Evolutionary conservation across 35 echinoderm and acorn worm genomes (phyloP).

Genomic region (Acanthaster planci): DNA sequence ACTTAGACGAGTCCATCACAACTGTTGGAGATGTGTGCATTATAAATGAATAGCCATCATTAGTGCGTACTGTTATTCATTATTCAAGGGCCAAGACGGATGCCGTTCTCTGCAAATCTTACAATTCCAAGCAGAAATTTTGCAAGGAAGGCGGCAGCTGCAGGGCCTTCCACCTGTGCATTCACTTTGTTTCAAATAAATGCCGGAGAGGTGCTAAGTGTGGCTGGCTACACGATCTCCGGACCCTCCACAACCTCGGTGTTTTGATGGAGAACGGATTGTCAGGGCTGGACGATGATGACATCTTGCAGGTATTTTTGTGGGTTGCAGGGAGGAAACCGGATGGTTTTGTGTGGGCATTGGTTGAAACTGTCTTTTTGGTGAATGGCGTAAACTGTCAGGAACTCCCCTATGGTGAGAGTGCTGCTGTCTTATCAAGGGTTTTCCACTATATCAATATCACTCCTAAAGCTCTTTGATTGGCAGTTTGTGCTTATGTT

Average conservation of each 20-base stretch:
- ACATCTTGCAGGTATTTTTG: not conserved
- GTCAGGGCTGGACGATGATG: not conserved
- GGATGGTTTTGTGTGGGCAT: not conserved
- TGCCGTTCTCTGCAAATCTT: not conserved
- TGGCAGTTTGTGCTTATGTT: too few species aligned
- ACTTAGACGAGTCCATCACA: not conserved
- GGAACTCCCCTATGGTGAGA: not conserved
- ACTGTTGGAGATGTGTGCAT: not conserved
- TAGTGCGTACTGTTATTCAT: too few species aligned
- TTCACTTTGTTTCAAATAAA: not conserved
- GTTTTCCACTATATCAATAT: not conserved
- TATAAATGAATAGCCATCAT: too few species aligned
- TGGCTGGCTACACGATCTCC: not conserved
- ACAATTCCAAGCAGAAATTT: not conserved
- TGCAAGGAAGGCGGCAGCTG: not conserved
- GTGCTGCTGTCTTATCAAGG: not conserved
- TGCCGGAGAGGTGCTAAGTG: not conserved
- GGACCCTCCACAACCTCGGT: not conserved
- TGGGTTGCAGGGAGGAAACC: not conserved
- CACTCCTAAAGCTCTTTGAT: not conserved
- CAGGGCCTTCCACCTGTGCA: not conserved
- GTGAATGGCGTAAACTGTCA: not conserved
- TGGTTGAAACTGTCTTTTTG: not conserved
- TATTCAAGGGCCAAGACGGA: constrained; percentile 8
- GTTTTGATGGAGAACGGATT: not conserved